These are phyloP conservation scores for Gambusia yucatana DNA, from an alignment of 2,797 vertebrate species.

Conservation along the genomic window DNA sequence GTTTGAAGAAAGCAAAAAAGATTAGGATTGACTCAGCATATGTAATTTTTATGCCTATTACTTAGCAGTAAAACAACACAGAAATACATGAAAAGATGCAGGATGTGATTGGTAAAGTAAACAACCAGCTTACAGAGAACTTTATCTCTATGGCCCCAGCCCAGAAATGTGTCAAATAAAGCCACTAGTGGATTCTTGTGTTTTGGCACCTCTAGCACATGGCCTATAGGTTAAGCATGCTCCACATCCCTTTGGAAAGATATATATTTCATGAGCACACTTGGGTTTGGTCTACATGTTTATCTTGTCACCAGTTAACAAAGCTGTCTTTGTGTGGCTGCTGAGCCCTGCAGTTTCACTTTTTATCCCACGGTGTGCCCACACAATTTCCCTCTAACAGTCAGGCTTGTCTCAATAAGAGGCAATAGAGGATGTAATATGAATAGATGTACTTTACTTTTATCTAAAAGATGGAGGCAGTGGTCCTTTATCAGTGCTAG, in stretches of 20 bases:
- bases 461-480: constrained; percentile 29
- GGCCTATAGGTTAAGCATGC: constrained; percentile 49
- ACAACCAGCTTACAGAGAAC: constrained; percentile 31
- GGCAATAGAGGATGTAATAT: constrained; percentile 29
- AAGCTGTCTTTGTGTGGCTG: constrained; percentile 50
- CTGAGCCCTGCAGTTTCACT: constrained; percentile 33
- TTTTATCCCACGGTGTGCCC: constrained; percentile 29
- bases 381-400: constrained; percentile 25
- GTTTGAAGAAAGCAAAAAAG: not conserved
- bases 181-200: constrained; percentile 29
- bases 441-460: constrained; percentile 50
- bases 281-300: constrained; percentile 51
- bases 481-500: constrained; percentile 50
- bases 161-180: constrained; percentile 25
- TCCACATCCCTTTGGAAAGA: constrained; percentile 27
- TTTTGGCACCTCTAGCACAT: constrained; percentile 27
- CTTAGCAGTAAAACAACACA: constrained; percentile 7
- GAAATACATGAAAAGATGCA: not conserved
- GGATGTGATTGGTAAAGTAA: constrained; percentile 27
- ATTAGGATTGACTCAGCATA: not conserved
- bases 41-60: not conserved
- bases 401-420: constrained; percentile 36
- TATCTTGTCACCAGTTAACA: constrained; percentile 62
- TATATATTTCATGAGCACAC: constrained; percentile 67
- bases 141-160: constrained; percentile 22